Percentiles rank a stretch among this genome's conserved stretches.
phyloP scores from a whole-genome alignment of 64 coral and sea anemone genomes.

The Cladopsammia gracilis region DNA sequence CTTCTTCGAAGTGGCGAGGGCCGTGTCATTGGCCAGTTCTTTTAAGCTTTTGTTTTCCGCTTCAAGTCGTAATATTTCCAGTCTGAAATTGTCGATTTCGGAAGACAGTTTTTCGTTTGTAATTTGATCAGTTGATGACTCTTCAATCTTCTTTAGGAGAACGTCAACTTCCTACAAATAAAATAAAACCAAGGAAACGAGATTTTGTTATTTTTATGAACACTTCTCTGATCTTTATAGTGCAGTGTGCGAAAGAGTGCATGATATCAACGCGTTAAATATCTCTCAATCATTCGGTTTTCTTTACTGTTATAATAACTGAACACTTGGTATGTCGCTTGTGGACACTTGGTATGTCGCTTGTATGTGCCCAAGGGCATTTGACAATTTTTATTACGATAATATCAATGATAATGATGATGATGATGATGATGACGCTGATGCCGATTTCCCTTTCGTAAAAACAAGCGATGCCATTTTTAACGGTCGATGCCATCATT shows the following conservation, averaged over 20 bases:
- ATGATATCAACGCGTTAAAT: too few species aligned
- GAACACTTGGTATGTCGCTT: too few species aligned
- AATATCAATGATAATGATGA: background rate
- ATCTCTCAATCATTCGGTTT: too few species aligned
- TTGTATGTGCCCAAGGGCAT: too few species aligned
- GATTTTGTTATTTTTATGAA: background rate
- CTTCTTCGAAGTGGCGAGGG: constrained; percentile 28
- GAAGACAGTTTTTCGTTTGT: background rate
- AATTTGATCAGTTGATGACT: background rate
- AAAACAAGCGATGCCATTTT: too few species aligned
- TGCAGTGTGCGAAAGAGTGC: too few species aligned
- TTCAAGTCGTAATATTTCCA: constrained; percentile 41
- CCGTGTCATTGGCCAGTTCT: constrained; percentile 9
- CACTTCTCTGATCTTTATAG: too few species aligned
- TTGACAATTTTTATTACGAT: too few species aligned
- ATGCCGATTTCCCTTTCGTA: too few species aligned
- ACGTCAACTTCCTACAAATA: constrained; percentile 14
- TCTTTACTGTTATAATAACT: too few species aligned
- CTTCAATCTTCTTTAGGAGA: constrained; percentile 6
- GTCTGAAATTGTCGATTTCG: constrained; percentile 44
- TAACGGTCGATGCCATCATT: too few species aligned
- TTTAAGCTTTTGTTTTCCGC: constrained; percentile 55
- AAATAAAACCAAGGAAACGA: background rate
- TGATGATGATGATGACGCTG: background rate
- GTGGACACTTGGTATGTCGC: too few species aligned